These are phyloP conservation scores for Polypterus bichir DNA, from an alignment of 2,113 vertebrate species.

Conservation along the genomic window DNA sequence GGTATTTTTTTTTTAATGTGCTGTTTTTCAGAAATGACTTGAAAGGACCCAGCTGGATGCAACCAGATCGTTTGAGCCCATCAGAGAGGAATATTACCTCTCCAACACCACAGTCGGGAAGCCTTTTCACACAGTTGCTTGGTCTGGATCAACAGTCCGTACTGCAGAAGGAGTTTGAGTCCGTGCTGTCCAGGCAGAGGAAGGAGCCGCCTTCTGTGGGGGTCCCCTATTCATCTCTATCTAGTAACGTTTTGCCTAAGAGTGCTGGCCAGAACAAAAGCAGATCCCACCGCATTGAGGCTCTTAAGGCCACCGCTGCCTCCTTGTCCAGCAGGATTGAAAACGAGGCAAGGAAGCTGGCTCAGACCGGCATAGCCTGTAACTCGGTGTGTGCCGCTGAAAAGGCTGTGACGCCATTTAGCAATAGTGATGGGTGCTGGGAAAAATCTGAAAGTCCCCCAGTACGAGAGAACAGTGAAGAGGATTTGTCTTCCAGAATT, in stretches of 20 bases:
- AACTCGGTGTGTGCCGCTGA: constrained; percentile 45
- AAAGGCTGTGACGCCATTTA: constrained; percentile 25
- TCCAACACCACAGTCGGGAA: constrained; percentile 33
- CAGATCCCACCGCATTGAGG: constrained; percentile 72
- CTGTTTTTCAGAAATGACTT: constrained; percentile 51
- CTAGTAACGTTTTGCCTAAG: constrained; percentile 33
- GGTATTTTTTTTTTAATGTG: neutral
- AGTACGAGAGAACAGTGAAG: constrained; percentile 51
- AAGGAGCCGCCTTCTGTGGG: constrained; percentile 28
- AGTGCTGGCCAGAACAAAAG: constrained; percentile 43
- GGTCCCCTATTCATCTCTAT: constrained; percentile 34
- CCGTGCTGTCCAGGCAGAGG: constrained; percentile 26
- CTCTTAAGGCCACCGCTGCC: constrained; percentile 79
- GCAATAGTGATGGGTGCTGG: constrained; percentile 41
- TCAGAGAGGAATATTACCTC: constrained; percentile 29
- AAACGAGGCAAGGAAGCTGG: constrained; percentile 76
- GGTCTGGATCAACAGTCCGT: constrained; percentile 48
- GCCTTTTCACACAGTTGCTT: constrained; percentile 60
- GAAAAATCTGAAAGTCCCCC: constrained; percentile 54
- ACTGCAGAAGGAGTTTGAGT: constrained; percentile 49
- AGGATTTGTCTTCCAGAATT: constrained; percentile 50
- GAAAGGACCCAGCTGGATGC: constrained; percentile 47
- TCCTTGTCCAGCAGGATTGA: constrained; percentile 85
- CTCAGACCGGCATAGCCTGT: constrained; percentile 59
- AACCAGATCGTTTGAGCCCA: constrained; percentile 53